Evolutionary conservation across 2,888 invertebrate genomes (phyloP), one percentile per base, ranked within the genome.

Genomic region (Epistrophe eligans): DNA sequence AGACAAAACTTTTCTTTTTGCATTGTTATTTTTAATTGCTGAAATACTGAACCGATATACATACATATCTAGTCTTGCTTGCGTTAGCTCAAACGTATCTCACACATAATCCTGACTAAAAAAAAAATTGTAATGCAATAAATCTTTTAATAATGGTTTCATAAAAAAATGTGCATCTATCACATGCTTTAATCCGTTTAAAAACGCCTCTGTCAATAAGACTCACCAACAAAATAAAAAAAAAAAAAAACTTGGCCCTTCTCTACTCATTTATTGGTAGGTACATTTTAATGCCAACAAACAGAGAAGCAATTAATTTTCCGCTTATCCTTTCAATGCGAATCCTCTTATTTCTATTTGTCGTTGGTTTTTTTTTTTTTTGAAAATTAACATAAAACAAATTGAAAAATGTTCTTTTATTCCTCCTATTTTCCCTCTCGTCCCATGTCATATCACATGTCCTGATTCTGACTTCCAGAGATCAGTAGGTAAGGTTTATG

Each of bases 361-460:
- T 58, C 57, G 40, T 60, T 60, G 19, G 11, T 38, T 57, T 38
- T 35, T 58, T 58, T 60, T 79, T 77, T 74, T 57, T n/a, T 52
- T 52, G 28, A 77, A 77, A 85, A 85, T 85, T 85, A 77, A 85
- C 85, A 85, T 85, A 77, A 85, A 85, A 77, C 85, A 85, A 85
- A 85, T 85, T 81, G 85, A 79, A 81, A 85, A 84, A 77, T 80
- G 80, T 70, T 70, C 40, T 28, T 70, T 67, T 76, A 32, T 64
- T 57, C 40, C 19, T 62, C 40, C 62, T 24, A 60, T 55, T 76
- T n/a, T 45, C 15, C 8, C 11, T 48, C n/a, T 48, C n/a, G 19
- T n/a, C n/a, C 52, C 24, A 24, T 60, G 11, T 52, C 24, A 43
- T 62, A 62, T 57, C 60, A 40, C 43, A 35, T 43, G 32, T 64